A percentile compares a stretch with the other conserved stretches of the same genome.
Conservation (phyloP, 1,140 invertebrate species). For the Belonocnema kinseyi region DNA sequence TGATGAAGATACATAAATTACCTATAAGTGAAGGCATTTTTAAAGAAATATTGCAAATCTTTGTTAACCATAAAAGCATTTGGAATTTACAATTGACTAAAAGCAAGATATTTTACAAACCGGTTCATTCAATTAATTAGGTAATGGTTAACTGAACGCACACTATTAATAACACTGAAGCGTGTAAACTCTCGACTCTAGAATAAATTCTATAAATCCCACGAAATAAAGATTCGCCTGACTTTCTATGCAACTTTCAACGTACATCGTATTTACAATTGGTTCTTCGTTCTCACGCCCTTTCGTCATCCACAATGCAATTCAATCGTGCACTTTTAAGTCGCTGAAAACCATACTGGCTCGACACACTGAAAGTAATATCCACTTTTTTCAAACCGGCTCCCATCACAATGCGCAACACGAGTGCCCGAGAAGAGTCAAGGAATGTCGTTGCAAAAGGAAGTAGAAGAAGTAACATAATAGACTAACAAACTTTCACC, state of each 20-base stretch:
- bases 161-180: neutral
- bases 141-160: neutral
- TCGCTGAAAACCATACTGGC: conserved; percentile 4
- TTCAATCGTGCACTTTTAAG: conserved; percentile 43
- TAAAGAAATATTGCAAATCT: too few species aligned
- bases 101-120: neutral
- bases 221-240: conserved; percentile 37
- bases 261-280: conserved; percentile 46
- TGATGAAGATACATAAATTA: too few species aligned
- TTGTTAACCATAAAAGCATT: too few species aligned
- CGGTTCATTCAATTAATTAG: neutral
- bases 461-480: conserved; percentile 18
- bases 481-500: conserved; percentile 21
- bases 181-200: conserved; percentile 10
- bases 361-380: conserved; percentile 24
- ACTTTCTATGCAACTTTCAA: conserved; percentile 50
- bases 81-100: too few species aligned
- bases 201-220: conserved; percentile 27
- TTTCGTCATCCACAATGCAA: conserved; percentile 37
- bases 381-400: conserved; percentile 26
- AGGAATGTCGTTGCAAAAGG: conserved; percentile 3
- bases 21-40: too few species aligned
- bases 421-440: conserved; percentile 13
- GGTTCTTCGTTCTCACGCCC: conserved; percentile 48
- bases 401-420: conserved; percentile 23